Conservation (phyloP, 2,113 vertebrate species). For the Thermophis baileyi region DNA sequence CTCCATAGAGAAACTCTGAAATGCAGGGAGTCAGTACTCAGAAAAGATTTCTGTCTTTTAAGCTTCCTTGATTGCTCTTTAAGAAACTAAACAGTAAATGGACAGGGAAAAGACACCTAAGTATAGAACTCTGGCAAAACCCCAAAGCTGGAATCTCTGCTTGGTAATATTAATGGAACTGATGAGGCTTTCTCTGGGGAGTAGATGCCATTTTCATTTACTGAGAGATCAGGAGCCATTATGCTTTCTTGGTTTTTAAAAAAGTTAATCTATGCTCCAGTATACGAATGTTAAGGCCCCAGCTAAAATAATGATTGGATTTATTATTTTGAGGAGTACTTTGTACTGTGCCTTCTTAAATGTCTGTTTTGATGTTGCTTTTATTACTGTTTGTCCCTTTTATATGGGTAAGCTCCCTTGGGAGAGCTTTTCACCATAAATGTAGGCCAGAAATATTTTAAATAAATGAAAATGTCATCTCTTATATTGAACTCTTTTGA, state of each 20-base stretch:
- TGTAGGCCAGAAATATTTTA: background rate
- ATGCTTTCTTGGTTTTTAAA: background rate
- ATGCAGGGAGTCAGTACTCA: background rate
- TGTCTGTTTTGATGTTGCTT: background rate
- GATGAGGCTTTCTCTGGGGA: background rate
- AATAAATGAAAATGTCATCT: background rate
- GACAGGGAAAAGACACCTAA: background rate
- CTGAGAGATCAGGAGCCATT: slow-evolving; percentile 17
- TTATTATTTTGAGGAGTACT: background rate
- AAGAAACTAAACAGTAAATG: background rate
- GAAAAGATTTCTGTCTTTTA: background rate
- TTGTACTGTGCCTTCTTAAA: background rate
- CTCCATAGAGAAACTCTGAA: background rate
- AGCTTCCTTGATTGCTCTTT: background rate
- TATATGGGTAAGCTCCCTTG: background rate
- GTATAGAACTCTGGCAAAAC: background rate
- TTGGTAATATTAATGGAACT: slow-evolving; percentile 11
- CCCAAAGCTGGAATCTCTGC: background rate
- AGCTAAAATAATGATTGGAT: background rate
- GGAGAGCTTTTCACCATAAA: background rate
- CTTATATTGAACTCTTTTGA: background rate
- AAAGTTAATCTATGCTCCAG: slow-evolving; percentile 33
- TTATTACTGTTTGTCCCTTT: background rate
- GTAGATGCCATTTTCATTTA: slow-evolving; percentile 5
- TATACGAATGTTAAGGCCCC: background rate